phyloP scores from a whole-genome alignment of 2,113 vertebrate species.

The Pampusana beccarii region DNA sequence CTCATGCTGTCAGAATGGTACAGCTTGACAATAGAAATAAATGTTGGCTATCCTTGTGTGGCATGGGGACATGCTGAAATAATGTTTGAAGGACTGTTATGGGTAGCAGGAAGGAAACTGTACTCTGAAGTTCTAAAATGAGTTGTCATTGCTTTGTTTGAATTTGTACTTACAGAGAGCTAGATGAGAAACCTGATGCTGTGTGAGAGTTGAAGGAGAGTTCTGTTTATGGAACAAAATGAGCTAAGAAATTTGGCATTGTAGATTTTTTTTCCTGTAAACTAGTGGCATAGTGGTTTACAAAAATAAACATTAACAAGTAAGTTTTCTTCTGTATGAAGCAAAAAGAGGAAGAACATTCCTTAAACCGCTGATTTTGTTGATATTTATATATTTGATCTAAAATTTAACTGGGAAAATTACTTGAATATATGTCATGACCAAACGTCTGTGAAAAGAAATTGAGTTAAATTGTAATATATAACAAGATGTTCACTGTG shows the following conservation, averaged over 20 bases:
- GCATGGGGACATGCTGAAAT: not conserved
- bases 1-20: not conserved
- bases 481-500: not conserved
- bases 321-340: not conserved
- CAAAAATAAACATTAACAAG: not conserved
- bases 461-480: not conserved
- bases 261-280: not conserved
- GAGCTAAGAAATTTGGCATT: rapidly evolving
- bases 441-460: not conserved
- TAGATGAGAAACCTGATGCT: not conserved
- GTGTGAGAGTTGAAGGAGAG: not conserved
- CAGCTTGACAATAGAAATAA: not conserved
- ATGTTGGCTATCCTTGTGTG: not conserved
- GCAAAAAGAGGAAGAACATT: rapidly evolving
- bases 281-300: rapidly evolving
- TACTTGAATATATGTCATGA: not conserved
- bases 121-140: not conserved
- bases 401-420: not conserved
- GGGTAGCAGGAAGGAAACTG: not conserved
- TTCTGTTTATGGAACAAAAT: not conserved
- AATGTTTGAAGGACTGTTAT: not conserved
- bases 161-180: not conserved
- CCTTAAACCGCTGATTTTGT: not conserved
- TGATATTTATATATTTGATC: not conserved
- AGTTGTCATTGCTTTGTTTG: not conserved